Evolutionary conservation across 2,113 vertebrate genomes (phyloP), one percentile per base, ranked within the genome.

Genomic region (Oceanodroma tethys): DNA sequence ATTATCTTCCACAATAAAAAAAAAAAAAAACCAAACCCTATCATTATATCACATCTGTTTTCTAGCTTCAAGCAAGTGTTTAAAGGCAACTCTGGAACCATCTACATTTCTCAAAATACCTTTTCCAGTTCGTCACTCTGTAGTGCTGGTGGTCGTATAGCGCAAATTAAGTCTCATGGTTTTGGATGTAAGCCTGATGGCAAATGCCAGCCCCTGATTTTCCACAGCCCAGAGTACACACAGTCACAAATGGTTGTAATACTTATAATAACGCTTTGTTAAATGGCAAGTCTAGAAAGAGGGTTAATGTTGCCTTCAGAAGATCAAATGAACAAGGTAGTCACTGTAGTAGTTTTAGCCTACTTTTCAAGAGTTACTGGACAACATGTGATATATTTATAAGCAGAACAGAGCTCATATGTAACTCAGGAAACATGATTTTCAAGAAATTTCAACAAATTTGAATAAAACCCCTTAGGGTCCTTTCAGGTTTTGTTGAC

Each of bases 371-470:
- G 38, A 90, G 73, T 43, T 45, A 23, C 18, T n/a, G 56, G 43
- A n/a, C 58, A 86, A 65, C 20, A 53, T 45, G 55, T 53, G 80
- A 71, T 52, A 45, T 23, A 62, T 75, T 56, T 62, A 42, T 42
- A 85, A 73, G 73, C 58, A 81, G 79, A 94, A 67, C 8, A 76
- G 65, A 47, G 17, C 32, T 92, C 20, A 2, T 16, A 34, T 71
- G 27, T 70, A 79, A 88, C 50, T 79, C 65, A 70, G 48, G 58
- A 96, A 89, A 78, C 40, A 67, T 14, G 40, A 92, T 47, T 96
- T 96, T 95, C 87, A 81, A 83, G 82, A 93, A 87, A 92, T 80
- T 67, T 85, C 79, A 63, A 48, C 48, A 63, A 82, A 87, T 70
- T 36, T 88, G 19, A 83, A 73, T 84, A 68, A 81, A 91, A 78